Evolutionary conservation across 2,797 vertebrate species (phyloP), one percentile per base, ranked within the genome.

Genomic region (Morus bassanus): DNA sequence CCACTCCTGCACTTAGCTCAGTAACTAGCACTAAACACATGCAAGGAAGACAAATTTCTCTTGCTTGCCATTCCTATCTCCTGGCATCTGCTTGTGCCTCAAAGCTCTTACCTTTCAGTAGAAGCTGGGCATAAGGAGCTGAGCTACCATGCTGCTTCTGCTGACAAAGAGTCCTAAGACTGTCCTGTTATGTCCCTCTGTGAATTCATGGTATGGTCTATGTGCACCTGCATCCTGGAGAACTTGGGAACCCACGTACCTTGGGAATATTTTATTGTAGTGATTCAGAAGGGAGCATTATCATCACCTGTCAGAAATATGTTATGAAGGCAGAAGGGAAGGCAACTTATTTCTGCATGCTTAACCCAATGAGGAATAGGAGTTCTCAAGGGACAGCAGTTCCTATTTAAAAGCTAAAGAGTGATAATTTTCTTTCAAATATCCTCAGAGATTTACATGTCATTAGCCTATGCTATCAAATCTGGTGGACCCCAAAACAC

Each of bases 381-480:
- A 78, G 68, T 73, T 95, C 92, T 91, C 68, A 39, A 51, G 69
- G 79, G 85, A 74, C 39, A 85, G 65, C 46, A 65, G 43, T 88
- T 93, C 70, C 85, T 93, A 56, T 90, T 88, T 95, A 86, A 94
- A 94, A 96, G 69, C 65, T 88, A 75, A 91, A 82, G 63, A 90
- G 87, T 46, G 13, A 90, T 90, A 46, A 93, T 96, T 96, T 94
- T 91, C 46, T 91, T 91, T 93, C 75, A 88, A 41, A 93, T 89
- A 65, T 91, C 89, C 79, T 88, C 22, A 33, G 91, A 94, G 93
- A 96, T 91, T 90, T 94, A 45, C 88, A 74, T 86, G 89, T 90
- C 67, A 76, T 94, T 97, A 95, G 88, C 65, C 82, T 46, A 25
- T 86, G 59, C 46, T 48, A 56, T 89, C 65, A 76, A 88, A 95